These are phyloP conservation scores for Lutraria lutraria DNA, from an alignment of 2,888 invertebrate species.

Conservation along the genomic window DNA sequence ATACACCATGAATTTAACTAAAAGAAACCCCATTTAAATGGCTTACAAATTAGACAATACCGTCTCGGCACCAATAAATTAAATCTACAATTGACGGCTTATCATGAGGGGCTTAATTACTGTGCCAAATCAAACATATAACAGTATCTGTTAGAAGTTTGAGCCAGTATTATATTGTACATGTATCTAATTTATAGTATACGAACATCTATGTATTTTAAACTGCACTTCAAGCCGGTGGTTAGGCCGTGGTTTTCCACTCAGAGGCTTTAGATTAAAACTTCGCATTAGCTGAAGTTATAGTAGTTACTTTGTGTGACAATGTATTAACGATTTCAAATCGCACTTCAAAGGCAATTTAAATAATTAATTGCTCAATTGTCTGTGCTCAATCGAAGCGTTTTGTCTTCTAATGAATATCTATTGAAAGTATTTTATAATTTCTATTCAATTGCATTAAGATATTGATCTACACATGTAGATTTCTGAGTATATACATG, in stretches of 20 bases:
- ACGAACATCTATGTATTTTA: not conserved
- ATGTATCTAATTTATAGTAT: not conserved
- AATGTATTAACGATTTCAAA: no score
- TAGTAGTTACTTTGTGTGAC: no score
- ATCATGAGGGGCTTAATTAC: conserved; percentile 26
- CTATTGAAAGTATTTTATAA: not conserved
- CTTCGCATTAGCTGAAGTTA: no score
- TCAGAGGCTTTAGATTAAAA: no score
- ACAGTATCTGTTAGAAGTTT: not conserved
- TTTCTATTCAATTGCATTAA: not conserved
- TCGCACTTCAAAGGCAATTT: not conserved
- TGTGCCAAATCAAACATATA: conserved; percentile 33
- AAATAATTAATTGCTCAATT: not conserved
- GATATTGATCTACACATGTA: not conserved
- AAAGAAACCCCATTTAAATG: conserved; percentile 39
- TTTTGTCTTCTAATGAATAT: not conserved
- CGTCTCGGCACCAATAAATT: conserved; percentile 22
- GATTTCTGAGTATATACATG: not conserved
- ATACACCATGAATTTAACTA: conserved; percentile 26
- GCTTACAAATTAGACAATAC: conserved; percentile 40
- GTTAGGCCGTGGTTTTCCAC: no score
- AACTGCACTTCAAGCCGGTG: not conserved
- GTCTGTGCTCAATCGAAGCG: not conserved
- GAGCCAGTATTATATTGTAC: not conserved
- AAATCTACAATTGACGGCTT: conserved; percentile 18